A percentile compares a stretch with the other conserved stretches of the same genome.
These are phyloP conservation scores for Chelonia mydas DNA, from an alignment of 2,797 vertebrate species.

Conservation along the genomic window DNA sequence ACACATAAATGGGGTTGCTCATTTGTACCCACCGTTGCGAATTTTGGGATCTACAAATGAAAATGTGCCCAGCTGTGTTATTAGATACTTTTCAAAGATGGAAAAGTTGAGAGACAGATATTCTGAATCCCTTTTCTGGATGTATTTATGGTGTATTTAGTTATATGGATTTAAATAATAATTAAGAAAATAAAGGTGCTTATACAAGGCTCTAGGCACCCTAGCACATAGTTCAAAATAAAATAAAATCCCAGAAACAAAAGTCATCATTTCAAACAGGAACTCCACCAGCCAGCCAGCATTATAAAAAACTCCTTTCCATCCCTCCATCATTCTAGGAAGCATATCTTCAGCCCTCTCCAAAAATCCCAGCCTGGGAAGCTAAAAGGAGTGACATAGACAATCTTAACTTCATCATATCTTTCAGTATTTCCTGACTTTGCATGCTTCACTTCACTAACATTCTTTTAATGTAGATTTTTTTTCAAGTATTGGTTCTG, in stretches of 20 bases:
- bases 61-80: neutral
- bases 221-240: neutral
- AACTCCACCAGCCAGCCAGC: neutral
- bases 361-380: neutral
- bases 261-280: neutral
- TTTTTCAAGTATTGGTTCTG: neutral
- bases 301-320: neutral
- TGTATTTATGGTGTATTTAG: neutral
- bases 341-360: neutral
- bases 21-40: accelerated
- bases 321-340: neutral
- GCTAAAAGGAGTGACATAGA: neutral
- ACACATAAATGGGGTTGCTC: accelerated
- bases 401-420: neutral
- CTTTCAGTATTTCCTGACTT: neutral
- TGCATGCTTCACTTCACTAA: neutral
- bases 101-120: neutral
- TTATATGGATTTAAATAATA: neutral
- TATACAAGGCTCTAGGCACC: neutral
- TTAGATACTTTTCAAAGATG: neutral
- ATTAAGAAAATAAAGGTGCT: neutral
- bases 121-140: neutral
- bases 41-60: neutral
- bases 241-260: neutral
- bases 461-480: neutral